Base-by-base conservation (phyloP, 2,797 vertebrate genomes). In the Eospalax fontanierii region DNA sequence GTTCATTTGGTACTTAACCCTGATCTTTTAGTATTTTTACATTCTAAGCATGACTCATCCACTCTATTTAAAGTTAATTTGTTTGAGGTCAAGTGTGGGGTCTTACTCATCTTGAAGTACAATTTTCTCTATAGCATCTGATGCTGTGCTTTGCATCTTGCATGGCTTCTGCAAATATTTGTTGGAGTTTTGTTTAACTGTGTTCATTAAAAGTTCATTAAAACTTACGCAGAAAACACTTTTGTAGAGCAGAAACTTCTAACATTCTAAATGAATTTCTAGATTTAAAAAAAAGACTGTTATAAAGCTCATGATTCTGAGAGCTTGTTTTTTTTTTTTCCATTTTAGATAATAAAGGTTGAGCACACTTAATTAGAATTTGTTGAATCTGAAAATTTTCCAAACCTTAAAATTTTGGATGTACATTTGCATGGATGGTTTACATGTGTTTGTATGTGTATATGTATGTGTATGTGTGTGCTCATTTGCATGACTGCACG, bases 31-130 rank as follows among this genome's bases (percentile, higher is more conserved):
- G 7, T 59, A 80, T 79, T 92, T 76, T 81, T 80, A 70, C 6
- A 50, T 92, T 93, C 89, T 65, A 21, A 59, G 46, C 46, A n/a
- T 94, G 96, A 95, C 83, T 97, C 95, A 93, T 86, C 46, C 33
- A 43, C 80, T 95, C 87, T 80, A 92, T 76, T 95, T 91, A 95
- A 95, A 95, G 93, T 93, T 91, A 89, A 93, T 91, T 96, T 96
- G 85, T 81, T 83, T 43, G 40, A 95, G 96, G 95, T 95, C 89
- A 96, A 91, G 94, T 92, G 73, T 35, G 40, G 54, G 79, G 71
- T 84, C 90, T 96, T 91, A 90, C 59, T 96, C 89, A 96, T 89
- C 35, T 33, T 85, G 75, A 78, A 87, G 79, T 40, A 59, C 46
- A 81, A 0, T 95, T 95, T 91, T 87, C 38, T 76, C n/a, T 33